Conservation (phyloP, 2,113 vertebrate species). For the Girardinichthys multiradiatus region DNA sequence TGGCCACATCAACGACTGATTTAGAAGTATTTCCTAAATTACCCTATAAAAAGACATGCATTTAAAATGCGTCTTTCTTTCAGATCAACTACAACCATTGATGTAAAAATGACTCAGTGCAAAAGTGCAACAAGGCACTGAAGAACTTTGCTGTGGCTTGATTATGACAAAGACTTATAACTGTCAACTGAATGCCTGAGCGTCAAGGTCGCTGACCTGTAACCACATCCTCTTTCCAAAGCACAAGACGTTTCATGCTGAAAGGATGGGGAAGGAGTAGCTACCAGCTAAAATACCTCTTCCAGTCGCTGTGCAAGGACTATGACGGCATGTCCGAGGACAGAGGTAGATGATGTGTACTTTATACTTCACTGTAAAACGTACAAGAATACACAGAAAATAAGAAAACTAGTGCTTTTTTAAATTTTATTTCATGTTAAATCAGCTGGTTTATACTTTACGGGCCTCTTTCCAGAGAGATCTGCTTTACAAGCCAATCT, state of each 20-base stretch:
- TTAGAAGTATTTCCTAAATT: neutral
- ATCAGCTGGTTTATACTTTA: neutral
- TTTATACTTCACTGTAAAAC: neutral
- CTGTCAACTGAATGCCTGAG: constrained; percentile 50
- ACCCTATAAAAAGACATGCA: neutral
- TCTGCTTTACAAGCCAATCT: neutral
- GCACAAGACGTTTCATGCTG: constrained; percentile 55
- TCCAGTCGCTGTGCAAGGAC: constrained; percentile 64
- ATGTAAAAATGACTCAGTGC: constrained; percentile 44
- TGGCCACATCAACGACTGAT: neutral
- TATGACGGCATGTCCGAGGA: constrained; percentile 36
- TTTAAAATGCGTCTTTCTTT: neutral
- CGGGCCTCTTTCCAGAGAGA: neutral
- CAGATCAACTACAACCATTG: neutral
- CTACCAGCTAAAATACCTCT: constrained; percentile 71
- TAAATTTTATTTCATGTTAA: too few relatives aligned
- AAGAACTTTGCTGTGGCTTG: constrained; percentile 37
- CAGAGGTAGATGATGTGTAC: neutral
- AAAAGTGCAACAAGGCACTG: constrained; percentile 34
- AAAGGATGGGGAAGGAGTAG: constrained; percentile 71
- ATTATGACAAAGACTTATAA: constrained; percentile 62
- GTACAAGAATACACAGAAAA: neutral
- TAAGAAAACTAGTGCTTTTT: neutral
- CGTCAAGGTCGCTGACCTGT: constrained; percentile 60
- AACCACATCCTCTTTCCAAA: constrained; percentile 79